Evolutionary conservation across 2,113 vertebrate genomes (phyloP).

Genomic region (Brienomyrus longianalis): DNA sequence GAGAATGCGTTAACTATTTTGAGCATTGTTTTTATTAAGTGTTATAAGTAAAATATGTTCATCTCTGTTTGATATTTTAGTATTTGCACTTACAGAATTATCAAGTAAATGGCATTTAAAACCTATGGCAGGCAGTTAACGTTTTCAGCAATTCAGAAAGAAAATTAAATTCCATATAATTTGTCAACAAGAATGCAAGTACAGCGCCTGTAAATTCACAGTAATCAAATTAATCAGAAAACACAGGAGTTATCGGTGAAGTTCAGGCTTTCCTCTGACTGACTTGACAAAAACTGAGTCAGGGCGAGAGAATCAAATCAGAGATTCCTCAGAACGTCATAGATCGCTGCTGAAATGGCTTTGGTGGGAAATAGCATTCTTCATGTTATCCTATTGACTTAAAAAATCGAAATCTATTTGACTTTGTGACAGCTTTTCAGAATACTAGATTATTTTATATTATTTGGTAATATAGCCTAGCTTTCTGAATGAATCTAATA

Average conservation of each 20-base stretch:
- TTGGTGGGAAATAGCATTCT: not conserved
- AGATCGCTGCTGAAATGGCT: not conserved
- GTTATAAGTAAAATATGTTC: not conserved
- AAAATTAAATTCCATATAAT: not conserved
- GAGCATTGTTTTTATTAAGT: not conserved
- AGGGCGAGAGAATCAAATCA: not conserved
- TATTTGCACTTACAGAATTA: not conserved
- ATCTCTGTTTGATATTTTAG: not conserved
- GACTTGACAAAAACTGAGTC: not conserved
- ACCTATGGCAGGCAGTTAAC: not conserved
- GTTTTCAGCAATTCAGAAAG: not conserved
- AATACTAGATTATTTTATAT: not conserved
- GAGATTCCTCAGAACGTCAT: not conserved
- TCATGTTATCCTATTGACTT: not conserved
- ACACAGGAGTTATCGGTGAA: not conserved
- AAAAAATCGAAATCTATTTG: not conserved
- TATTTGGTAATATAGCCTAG: not conserved
- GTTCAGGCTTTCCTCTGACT: not conserved
- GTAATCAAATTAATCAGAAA: not conserved
- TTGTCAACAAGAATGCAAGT: too few relatives aligned
- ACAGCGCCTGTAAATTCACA: not conserved
- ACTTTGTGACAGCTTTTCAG: not conserved
- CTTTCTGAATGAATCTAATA: not conserved
- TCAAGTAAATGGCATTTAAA: not conserved
- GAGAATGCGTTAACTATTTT: not conserved